Percentiles rank a stretch among this genome's conserved stretches.
These are phyloP conservation scores for Zophobas morio DNA, from an alignment of 1,140 invertebrate genomes.

Conservation along the genomic window DNA sequence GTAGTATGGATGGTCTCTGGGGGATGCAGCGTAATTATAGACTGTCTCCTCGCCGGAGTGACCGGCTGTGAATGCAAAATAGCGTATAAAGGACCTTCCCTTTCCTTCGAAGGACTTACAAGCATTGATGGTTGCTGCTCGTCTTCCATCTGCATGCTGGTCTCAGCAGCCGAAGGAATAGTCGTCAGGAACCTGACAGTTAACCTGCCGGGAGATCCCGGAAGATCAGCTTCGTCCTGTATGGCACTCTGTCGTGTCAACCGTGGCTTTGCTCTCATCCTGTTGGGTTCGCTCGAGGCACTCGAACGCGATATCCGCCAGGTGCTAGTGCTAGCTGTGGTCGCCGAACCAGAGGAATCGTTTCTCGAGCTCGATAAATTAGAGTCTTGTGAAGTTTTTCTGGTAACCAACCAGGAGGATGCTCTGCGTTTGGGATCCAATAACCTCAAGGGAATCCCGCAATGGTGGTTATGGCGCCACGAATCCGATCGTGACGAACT, in stretches of 20 bases:
- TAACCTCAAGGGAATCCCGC: constrained; percentile 80
- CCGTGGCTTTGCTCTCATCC: constrained; percentile 73
- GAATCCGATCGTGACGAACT: constrained; percentile 85
- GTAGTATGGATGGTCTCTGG: constrained; percentile 48
- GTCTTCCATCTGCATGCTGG: constrained; percentile 80
- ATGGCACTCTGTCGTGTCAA: constrained; percentile 84
- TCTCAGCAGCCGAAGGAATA: constrained; percentile 87
- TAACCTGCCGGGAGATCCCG: constrained; percentile 74
- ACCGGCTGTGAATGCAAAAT: constrained; percentile 62
- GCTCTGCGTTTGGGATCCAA: constrained; percentile 83
- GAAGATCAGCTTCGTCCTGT: constrained; percentile 77
- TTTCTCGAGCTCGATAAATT: constrained; percentile 89
- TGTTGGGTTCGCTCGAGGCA: constrained; percentile 71
- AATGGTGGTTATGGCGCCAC: constrained; percentile 83
- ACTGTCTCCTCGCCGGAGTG: constrained; percentile 61
- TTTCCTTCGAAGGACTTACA: constrained; percentile 64
- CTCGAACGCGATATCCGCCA: constrained; percentile 87
- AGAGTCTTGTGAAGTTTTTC: constrained; percentile 92
- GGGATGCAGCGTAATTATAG: constrained; percentile 66
- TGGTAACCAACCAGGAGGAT: constrained; percentile 88
- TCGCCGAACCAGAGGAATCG: constrained; percentile 89
- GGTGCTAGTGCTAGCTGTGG: constrained; percentile 88
- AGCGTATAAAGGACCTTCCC: constrained; percentile 63
- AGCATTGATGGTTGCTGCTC: constrained; percentile 62
- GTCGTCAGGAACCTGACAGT: constrained; percentile 80